Conservation (phyloP, 2,888 invertebrate genomes). For the Hypomecis punctinalis region DNA sequence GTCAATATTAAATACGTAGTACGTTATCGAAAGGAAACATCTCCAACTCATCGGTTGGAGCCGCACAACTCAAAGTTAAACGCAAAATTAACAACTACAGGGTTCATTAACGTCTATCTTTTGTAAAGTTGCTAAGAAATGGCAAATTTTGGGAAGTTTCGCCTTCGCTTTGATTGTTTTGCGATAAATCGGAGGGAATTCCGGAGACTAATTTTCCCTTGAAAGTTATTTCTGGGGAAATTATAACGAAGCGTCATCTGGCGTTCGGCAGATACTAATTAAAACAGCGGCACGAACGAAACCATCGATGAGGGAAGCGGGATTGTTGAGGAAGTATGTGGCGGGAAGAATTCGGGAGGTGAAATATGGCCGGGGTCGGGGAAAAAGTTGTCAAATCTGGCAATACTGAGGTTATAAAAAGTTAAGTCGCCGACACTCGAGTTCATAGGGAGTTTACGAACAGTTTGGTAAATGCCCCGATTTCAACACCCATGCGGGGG, state of each 20-base stretch:
- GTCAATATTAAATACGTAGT: slow-evolving; percentile 29
- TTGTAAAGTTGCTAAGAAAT: slow-evolving; percentile 58
- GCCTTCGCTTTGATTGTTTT: slow-evolving; percentile 62
- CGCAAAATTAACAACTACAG: slow-evolving; percentile 65
- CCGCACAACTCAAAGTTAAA: slow-evolving; percentile 60
- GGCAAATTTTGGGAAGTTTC: slow-evolving; percentile 49
- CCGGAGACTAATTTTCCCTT: slow-evolving; percentile 55
- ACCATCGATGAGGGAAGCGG: slow-evolving; percentile 24
- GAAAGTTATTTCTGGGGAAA: slow-evolving; percentile 55
- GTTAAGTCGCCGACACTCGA: slow-evolving; percentile 65
- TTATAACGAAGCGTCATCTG: slow-evolving; percentile 59
- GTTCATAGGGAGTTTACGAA: slow-evolving; percentile 73
- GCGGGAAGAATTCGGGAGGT: slow-evolving; percentile 25
- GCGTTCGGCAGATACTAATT: slow-evolving; percentile 45
- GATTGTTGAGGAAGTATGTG: slow-evolving; percentile 33
- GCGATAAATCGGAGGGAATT: slow-evolving; percentile 67
- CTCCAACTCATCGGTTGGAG: slow-evolving; percentile 57
- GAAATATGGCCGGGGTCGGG: slow-evolving; percentile 17
- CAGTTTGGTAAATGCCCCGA: slow-evolving; percentile 76
- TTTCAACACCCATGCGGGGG: slow-evolving; percentile 62
- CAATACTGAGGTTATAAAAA: slow-evolving; percentile 66
- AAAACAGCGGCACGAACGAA: slow-evolving; percentile 39
- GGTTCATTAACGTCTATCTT: slow-evolving; percentile 71
- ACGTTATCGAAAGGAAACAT: slow-evolving; percentile 41
- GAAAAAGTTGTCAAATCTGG: slow-evolving; percentile 61